Evolutionary conservation across 2,888 invertebrate genomes (phyloP).

Genomic region (Drosophila fungiperda): DNA sequence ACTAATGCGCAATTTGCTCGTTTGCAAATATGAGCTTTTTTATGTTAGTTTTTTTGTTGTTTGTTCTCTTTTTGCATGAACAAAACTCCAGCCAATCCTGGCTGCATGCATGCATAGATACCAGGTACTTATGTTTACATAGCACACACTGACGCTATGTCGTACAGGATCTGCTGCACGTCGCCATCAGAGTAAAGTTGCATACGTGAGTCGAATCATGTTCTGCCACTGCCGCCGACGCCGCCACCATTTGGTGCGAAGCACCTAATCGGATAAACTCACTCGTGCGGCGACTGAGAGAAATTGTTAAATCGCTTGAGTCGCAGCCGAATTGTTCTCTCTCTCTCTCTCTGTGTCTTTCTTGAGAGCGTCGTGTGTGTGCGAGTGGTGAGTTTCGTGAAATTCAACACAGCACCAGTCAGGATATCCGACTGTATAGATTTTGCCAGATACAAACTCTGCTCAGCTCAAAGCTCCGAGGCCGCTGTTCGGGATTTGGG

Average conservation of each 20-base stretch:
- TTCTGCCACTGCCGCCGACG: conserved; percentile 2
- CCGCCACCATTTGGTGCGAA: not conserved
- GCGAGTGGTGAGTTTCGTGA: conserved; percentile 41
- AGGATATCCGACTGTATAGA: conserved; percentile 37
- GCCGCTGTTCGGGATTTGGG: conserved; percentile 51
- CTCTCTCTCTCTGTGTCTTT: not conserved
- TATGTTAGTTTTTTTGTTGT: not conserved
- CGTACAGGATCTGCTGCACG: conserved; percentile 39
- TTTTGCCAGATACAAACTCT: conserved; percentile 35
- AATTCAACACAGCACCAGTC: conserved; percentile 34
- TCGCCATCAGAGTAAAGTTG: conserved; percentile 36
- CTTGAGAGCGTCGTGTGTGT: conserved; percentile 7
- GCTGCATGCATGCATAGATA: not conserved
- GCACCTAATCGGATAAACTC: conserved; percentile 5
- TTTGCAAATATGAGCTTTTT: conserved; percentile 16
- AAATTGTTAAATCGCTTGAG: conserved; percentile 50
- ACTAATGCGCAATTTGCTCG: conserved; percentile 64
- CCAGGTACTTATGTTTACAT: not conserved
- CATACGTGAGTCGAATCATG: conserved; percentile 64
- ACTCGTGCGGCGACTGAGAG: conserved; percentile 11
- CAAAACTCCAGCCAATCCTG: conserved; percentile 2
- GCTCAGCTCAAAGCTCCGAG: conserved; percentile 41
- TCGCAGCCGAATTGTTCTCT: conserved; percentile 23
- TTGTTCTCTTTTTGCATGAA: conserved; percentile 1
- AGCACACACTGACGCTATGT: not conserved